Percentiles rank a stretch among this genome's conserved stretches.
Evolutionary conservation across 2,888 invertebrate genomes (phyloP).

Genomic region (Macrophya alboannulata): DNA sequence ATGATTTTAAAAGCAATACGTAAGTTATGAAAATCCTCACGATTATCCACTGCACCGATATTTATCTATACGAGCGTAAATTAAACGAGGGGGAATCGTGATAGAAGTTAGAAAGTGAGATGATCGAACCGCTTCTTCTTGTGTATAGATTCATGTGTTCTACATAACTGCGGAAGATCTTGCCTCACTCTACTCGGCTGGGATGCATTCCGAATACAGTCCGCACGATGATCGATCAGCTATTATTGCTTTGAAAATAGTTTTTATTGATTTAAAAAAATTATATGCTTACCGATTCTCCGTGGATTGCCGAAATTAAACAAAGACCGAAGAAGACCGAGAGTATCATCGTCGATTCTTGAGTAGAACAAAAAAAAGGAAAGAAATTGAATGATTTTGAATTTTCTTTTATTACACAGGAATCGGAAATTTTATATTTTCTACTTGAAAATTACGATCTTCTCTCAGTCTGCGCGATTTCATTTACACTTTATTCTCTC

Average conservation of each 20-base stretch:
- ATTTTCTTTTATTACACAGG: neutral
- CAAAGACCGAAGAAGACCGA: neutral
- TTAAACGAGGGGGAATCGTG: slow-evolving; percentile 37
- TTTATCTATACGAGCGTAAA: neutral
- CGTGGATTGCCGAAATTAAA: neutral
- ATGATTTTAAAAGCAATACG: no score
- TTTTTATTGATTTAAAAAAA: neutral
- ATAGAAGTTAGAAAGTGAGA: slow-evolving; percentile 26
- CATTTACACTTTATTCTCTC: neutral
- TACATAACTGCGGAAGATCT: slow-evolving; percentile 17
- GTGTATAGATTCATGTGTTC: neutral
- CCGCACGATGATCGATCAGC: neutral
- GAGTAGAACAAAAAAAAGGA: neutral
- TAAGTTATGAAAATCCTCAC: neutral
- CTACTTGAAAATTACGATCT: neutral
- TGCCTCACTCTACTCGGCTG: neutral
- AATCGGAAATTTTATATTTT: neutral
- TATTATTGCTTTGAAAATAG: neutral
- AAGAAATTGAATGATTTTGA: neutral
- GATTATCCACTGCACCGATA: neutral
- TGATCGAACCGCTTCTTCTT: slow-evolving; percentile 10
- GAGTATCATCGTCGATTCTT: neutral
- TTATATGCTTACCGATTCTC: slow-evolving; percentile 12
- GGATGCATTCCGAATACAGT: neutral
- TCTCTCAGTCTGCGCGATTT: neutral